A percentile compares a stretch with the other conserved stretches of the same genome.
Evolutionary conservation across 2,797 vertebrate genomes (phyloP).

Genomic region (Uromys caudimaculatus): DNA sequence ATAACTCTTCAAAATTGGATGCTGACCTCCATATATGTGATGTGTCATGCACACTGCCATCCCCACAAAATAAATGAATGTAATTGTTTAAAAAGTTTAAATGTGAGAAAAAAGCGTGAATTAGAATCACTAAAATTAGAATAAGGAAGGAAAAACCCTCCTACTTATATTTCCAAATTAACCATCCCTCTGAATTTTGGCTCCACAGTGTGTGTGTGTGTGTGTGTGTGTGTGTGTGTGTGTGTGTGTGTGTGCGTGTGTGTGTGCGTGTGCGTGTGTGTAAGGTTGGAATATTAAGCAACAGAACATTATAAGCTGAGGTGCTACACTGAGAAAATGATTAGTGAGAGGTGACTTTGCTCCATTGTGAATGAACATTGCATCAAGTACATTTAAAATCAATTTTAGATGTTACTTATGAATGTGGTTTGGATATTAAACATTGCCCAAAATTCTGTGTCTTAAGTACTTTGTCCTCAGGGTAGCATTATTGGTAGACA

Average conservation of each 20-base stretch:
- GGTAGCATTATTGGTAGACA: background rate
- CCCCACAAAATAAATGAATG: background rate
- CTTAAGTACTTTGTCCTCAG: background rate
- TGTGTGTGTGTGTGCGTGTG: background rate
- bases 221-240: background rate
- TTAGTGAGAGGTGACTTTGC: background rate
- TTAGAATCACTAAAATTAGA: background rate
- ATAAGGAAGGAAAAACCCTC: background rate
- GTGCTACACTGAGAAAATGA: background rate
- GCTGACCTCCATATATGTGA: background rate
- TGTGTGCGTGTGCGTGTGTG: background rate
- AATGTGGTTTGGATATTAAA: background rate
- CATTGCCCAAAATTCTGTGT: background rate
- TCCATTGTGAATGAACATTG: background rate
- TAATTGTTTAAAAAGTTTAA: background rate
- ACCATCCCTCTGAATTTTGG: background rate
- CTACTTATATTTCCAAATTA: background rate
- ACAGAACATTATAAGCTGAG: background rate
- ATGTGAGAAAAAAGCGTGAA: background rate
- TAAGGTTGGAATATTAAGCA: background rate
- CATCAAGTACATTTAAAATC: background rate
- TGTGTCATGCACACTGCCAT: too few relatives aligned
- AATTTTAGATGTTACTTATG: conserved; percentile 1
- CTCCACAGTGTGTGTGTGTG: background rate
- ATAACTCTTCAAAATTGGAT: background rate